phyloP scores from a whole-genome alignment of 2,888 invertebrate genomes.

The Anorthoa munda region DNA sequence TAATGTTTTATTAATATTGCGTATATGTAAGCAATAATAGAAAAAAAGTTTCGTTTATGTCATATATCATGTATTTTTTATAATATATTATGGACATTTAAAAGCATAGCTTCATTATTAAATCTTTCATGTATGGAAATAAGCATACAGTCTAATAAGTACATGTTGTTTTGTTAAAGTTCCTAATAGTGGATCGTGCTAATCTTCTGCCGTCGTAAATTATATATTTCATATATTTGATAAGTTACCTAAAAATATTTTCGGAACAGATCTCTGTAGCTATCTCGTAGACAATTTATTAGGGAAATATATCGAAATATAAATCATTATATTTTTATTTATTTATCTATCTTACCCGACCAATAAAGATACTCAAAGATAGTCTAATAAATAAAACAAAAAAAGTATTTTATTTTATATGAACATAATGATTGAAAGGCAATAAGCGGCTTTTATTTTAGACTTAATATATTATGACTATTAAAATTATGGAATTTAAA shows the following conservation, averaged over 20 bases:
- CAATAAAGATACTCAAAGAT: slow-evolving; percentile 60
- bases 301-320: slow-evolving; percentile 52
- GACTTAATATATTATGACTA: slow-evolving; percentile 50
- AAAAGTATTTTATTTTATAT: slow-evolving; percentile 55
- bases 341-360: slow-evolving; percentile 64
- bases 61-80: slow-evolving; percentile 62
- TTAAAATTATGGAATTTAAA: slow-evolving; percentile 53
- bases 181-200: slow-evolving; percentile 65
- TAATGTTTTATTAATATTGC: slow-evolving; percentile 41
- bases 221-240: slow-evolving; percentile 59
- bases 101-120: slow-evolving; percentile 56
- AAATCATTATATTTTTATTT: slow-evolving; percentile 60
- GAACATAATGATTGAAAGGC: slow-evolving; percentile 54
- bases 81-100: slow-evolving; percentile 48
- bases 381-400: slow-evolving; percentile 42
- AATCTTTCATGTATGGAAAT: slow-evolving; percentile 46
- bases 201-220: slow-evolving; percentile 61
- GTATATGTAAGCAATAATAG: slow-evolving; percentile 40
- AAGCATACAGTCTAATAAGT: slow-evolving; percentile 39
- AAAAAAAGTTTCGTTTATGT: slow-evolving; percentile 49
- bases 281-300: slow-evolving; percentile 57
- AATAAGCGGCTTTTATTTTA: slow-evolving; percentile 61
- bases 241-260: slow-evolving; percentile 67
- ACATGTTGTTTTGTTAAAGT: slow-evolving; percentile 64
- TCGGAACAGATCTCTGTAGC: slow-evolving; percentile 68